Evolutionary conservation across 1,140 invertebrate species (phyloP), one percentile per base, ranked within the genome.

Genomic region (Aphelenchoides fujianensis): DNA sequence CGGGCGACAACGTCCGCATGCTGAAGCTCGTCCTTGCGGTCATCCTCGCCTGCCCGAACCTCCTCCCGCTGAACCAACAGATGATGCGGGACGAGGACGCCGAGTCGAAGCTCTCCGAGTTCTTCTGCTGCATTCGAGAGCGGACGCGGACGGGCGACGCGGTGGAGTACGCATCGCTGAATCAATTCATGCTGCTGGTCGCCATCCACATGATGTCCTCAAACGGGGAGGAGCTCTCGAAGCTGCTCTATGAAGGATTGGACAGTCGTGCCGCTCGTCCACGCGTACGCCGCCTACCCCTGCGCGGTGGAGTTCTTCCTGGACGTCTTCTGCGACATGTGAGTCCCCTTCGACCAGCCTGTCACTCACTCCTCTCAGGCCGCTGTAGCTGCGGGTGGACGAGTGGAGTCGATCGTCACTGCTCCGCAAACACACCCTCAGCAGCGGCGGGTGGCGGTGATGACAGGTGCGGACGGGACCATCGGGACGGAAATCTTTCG

Each of bases 1-100:
- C 64, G 3, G 28, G 28, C 35, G 19, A 52, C 0, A 53, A 76
- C 23, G 34, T 32, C 23, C 35, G 61, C 2, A 37, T 75, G 7
- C 57, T 76, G 23, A 75, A 75, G 48, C 41, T 76, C n/a, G 61
- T 73, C 16, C 52, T 75, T 36, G 74, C 74, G 3, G 64, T 66
- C 9, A 76, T 75, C 41, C 37, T 75, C 7, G 74, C 74, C 0
- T 78, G 70, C 52, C 74, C 74, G 2, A 61, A 78, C 68, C 54
- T 75, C 34, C 53, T 75, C 59, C 69, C 71, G 48, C 57, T 55
- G 28, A 70, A 70, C 28, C 61, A 70, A 36, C 7, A 7, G 27
- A 9, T 67, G 7, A 12, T 68, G 7, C 68, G 69, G 28, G 69
- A 70, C 32, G 69, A 70, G 31, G 32, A 37, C 41, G 28, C 35